A percentile compares a stretch with the other conserved stretches of the same genome.
These are phyloP conservation scores for Parapsyche elsis DNA, from an alignment of 1,140 invertebrate species.

Conservation along the genomic window DNA sequence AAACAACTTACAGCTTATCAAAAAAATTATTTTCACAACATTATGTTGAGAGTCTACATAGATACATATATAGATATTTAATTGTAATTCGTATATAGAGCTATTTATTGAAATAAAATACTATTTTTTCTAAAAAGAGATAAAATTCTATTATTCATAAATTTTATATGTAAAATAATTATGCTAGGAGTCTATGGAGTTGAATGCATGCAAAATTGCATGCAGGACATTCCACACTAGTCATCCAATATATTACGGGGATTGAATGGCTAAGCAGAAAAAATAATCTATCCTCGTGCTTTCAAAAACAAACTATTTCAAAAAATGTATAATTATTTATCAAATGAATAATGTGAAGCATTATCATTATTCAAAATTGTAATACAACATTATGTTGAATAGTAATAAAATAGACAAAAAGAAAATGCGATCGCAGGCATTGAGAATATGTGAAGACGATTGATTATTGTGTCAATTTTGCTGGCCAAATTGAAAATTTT, in stretches of 20 bases:
- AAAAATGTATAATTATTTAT: constrained; percentile 11
- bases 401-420: not conserved
- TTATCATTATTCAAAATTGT: not conserved
- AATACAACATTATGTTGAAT: not conserved
- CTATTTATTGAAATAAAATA: not conserved
- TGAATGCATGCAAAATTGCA: constrained; percentile 36
- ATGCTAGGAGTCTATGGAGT: not conserved
- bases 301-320: not conserved
- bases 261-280: constrained; percentile 9
- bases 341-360: not conserved
- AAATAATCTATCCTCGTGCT: constrained; percentile 17
- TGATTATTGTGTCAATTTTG: constrained; percentile 7
- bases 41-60: too few relatives aligned
- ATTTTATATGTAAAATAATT: constrained; percentile 11
- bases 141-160: too few relatives aligned
- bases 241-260: constrained; percentile 1
- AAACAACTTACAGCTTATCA: too few relatives aligned
- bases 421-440: constrained; percentile 33
- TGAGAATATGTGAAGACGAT: not conserved
- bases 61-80: too few relatives aligned
- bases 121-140: too few relatives aligned
- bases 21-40: too few relatives aligned
- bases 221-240: constrained; percentile 36
- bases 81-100: too few relatives aligned
- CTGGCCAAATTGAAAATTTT: constrained; percentile 12